These are phyloP conservation scores for Pyrrhosoma nymphula DNA, from an alignment of 2,888 invertebrate species.

Conservation along the genomic window DNA sequence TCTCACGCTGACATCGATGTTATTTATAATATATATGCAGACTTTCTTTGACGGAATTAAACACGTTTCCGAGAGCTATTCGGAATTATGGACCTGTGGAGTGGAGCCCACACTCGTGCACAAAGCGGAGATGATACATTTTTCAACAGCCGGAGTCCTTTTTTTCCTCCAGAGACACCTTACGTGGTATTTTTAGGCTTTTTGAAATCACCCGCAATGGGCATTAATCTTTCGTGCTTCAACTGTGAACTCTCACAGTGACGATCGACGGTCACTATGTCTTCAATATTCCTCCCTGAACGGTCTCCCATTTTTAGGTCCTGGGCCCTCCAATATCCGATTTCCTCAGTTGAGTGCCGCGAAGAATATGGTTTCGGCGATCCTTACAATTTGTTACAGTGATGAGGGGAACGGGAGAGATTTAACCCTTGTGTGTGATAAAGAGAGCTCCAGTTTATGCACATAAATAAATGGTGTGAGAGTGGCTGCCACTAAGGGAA, in stretches of 20 bases:
- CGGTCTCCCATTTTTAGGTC: not conserved
- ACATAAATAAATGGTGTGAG: not conserved
- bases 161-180: not conserved
- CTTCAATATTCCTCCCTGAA: not conserved
- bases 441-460: not conserved
- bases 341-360: not conserved
- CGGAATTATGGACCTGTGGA: not conserved
- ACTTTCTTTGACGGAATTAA: constrained; percentile 40
- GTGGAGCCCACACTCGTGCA: not conserved
- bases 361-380: not conserved
- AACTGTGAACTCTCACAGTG: not conserved
- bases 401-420: not conserved
- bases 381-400: not conserved
- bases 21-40: constrained; percentile 42
- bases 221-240: constrained; percentile 33
- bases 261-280: not conserved
- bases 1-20: constrained; percentile 32
- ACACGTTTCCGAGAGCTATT: constrained; percentile 37
- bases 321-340: too few relatives aligned
- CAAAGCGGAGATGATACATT: not conserved
- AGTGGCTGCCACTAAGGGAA: not conserved
- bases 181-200: not conserved
- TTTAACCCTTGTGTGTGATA: not conserved
- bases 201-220: not conserved
- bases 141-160: not conserved